Conservation (phyloP, 1,140 invertebrate genomes). For the Parasteatoda tepidariorum region DNA sequence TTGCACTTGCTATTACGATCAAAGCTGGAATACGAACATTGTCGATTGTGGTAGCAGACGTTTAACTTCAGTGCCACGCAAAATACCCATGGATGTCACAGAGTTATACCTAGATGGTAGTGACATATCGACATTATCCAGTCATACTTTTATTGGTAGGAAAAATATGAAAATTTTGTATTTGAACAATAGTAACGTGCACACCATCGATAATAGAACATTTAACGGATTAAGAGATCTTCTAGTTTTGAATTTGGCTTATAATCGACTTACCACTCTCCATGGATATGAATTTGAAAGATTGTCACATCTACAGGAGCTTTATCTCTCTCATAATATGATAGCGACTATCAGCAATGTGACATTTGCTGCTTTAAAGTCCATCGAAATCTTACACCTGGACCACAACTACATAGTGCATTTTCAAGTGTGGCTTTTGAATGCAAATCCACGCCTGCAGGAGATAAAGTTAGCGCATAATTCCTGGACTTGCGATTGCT, state of each 20-base stretch:
- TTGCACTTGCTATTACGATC: conserved; percentile 94
- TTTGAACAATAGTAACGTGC: conserved; percentile 88
- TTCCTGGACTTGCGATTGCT: conserved; percentile 71
- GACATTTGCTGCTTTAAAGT: conserved; percentile 81
- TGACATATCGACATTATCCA: conserved; percentile 84
- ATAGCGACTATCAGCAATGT: conserved; percentile 83
- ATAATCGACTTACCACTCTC: conserved; percentile 83
- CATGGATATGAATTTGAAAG: conserved; percentile 86
- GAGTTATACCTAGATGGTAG: conserved; percentile 94
- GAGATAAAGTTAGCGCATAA: conserved; percentile 68
- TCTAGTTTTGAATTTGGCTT: conserved; percentile 77
- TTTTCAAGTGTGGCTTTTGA: conserved; percentile 74
- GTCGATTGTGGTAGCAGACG: conserved; percentile 84
- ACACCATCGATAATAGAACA: conserved; percentile 85
- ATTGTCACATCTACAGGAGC: conserved; percentile 78
- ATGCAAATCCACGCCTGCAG: conserved; percentile 67
- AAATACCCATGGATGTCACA: conserved; percentile 93
- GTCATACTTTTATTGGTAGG: conserved; percentile 90
- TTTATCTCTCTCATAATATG: conserved; percentile 88
- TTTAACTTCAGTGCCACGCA: conserved; percentile 82
- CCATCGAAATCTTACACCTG: conserved; percentile 83
- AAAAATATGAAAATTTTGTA: conserved; percentile 87
- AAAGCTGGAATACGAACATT: conserved; percentile 92
- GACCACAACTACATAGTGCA: conserved; percentile 84
- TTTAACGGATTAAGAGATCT: conserved; percentile 86